phyloP scores from a whole-genome alignment of 1,140 invertebrate genomes.

The Procambarus virginalis region DNA sequence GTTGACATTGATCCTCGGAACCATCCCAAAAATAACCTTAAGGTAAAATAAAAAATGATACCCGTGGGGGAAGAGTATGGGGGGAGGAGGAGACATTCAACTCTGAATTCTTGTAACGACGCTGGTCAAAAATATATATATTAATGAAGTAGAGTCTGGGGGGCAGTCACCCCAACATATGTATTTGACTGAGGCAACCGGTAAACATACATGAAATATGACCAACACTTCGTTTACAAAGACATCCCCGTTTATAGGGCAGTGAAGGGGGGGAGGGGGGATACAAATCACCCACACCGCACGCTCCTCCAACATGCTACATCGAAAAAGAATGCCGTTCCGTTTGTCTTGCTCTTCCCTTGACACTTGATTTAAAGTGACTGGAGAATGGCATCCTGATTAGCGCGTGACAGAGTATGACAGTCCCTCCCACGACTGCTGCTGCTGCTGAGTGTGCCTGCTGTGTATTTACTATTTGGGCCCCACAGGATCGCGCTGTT shows the following conservation, averaged over 20 bases:
- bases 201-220: slow-evolving; percentile 47
- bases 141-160: background rate
- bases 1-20: too few species aligned
- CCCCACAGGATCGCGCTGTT: too few species aligned
- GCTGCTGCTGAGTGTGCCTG: background rate
- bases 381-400: slow-evolving; percentile 22
- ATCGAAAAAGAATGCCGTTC: slow-evolving; percentile 29
- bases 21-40: too few species aligned
- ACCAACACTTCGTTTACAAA: slow-evolving; percentile 36
- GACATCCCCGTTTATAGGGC: slow-evolving; percentile 45
- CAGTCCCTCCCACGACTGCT: slow-evolving; percentile 4
- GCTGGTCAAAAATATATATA: too few species aligned
- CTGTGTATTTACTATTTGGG: background rate
- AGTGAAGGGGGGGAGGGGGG: background rate
- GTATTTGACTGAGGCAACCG: slow-evolving; percentile 43
- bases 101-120: too few species aligned
- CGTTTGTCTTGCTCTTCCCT: slow-evolving; percentile 37
- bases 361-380: slow-evolving; percentile 33
- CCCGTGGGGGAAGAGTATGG: too few species aligned
- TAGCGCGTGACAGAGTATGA: slow-evolving; percentile 31
- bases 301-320: slow-evolving; percentile 13
- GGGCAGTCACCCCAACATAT: slow-evolving; percentile 38
- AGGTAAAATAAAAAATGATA: too few species aligned
- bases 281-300: slow-evolving; percentile 33
- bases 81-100: too few species aligned